Evolutionary conservation across 2,113 vertebrate species (phyloP).

Genomic region (Silurus asotus): DNA sequence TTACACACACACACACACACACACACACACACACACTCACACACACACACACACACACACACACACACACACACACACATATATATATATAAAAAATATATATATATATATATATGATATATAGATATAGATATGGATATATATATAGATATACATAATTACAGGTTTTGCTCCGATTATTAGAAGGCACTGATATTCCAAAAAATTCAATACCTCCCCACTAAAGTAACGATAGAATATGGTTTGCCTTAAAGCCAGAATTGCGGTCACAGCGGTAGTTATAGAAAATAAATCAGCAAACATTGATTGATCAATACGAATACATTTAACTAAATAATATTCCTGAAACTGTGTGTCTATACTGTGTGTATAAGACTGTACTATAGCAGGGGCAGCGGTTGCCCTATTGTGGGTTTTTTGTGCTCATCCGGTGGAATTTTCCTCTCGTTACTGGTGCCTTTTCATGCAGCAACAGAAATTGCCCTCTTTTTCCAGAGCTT

Average conservation of each 20-base stretch:
- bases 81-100: no score
- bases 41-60: no score
- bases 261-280: not conserved
- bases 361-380: not conserved
- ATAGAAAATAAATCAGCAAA: not conserved
- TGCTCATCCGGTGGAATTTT: slow-evolving; percentile 52
- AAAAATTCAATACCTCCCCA: not conserved
- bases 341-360: not conserved
- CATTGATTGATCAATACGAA: no score
- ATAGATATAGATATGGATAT: no score
- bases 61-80: no score
- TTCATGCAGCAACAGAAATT: slow-evolving; percentile 46
- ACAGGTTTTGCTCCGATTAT: not conserved
- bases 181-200: not conserved
- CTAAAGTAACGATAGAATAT: not conserved
- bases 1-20: no score
- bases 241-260: not conserved
- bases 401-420: slow-evolving; percentile 40
- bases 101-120: no score
- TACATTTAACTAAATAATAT: not conserved
- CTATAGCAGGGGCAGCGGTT: slow-evolving; percentile 13
- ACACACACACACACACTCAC: no score
- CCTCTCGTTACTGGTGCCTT: slow-evolving; percentile 52
- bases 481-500: slow-evolving; percentile 39
- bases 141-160: no score